Percentiles rank a stretch among this genome's conserved stretches.
phyloP scores from a whole-genome alignment of 2,888 invertebrate genomes.

The Orthosia gracilis region DNA sequence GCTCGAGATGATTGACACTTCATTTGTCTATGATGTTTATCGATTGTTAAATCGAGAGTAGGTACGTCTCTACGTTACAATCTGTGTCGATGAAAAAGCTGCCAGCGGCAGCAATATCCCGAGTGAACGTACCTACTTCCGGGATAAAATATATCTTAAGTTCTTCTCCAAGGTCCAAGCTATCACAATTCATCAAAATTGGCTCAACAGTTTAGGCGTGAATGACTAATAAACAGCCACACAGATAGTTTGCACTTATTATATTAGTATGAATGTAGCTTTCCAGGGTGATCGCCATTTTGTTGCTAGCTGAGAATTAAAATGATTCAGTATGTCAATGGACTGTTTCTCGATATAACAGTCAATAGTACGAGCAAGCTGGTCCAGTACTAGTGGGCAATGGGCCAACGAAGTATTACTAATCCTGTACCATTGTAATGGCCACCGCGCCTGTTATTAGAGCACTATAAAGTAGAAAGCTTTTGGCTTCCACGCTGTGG shows the following conservation, averaged over 20 bases:
- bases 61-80: conserved; percentile 14
- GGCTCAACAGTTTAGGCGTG: no score
- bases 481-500: conserved; percentile 2
- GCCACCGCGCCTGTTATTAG: conserved; percentile 29
- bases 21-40: conserved; percentile 41
- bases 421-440: conserved; percentile 47
- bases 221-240: no score
- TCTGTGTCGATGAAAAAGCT: not conserved
- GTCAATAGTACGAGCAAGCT: conserved; percentile 36
- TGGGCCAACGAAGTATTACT: conserved; percentile 55
- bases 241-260: no score
- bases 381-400: conserved; percentile 56
- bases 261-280: no score
- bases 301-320: conserved; percentile 13
- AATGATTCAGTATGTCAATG: conserved; percentile 53
- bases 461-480: conserved; percentile 34
- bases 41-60: conserved; percentile 37
- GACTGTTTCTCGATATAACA: conserved; percentile 30
- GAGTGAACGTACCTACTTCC: no score
- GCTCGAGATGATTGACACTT: conserved; percentile 39
- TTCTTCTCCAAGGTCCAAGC: no score
- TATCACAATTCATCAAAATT: no score
- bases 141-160: no score
- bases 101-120: no score
- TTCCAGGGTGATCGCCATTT: not conserved